phyloP scores from a whole-genome alignment of 1,140 invertebrate genomes.

The Rhopalosiphum padi region DNA sequence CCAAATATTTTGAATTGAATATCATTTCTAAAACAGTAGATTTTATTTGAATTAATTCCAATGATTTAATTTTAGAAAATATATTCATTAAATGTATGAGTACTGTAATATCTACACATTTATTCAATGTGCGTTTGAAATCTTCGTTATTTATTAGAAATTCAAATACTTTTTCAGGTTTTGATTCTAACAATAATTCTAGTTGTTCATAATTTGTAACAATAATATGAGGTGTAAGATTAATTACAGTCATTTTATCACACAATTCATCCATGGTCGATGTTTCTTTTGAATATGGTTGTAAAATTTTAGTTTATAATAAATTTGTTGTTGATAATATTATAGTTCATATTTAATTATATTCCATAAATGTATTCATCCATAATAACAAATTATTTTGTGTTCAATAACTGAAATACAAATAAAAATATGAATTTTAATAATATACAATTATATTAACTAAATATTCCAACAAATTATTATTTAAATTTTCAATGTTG shows the following conservation, averaged over 20 bases:
- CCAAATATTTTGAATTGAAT: conserved; percentile 32
- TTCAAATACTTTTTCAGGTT: conserved; percentile 16
- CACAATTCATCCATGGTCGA: background rate
- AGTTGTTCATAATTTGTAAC: conserved; percentile 11
- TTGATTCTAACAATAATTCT: conserved; percentile 23
- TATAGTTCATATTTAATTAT: background rate
- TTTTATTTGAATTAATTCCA: background rate
- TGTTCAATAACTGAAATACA: conserved; percentile 3
- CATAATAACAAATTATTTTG: background rate
- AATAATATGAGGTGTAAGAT: background rate
- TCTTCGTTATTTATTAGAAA: background rate
- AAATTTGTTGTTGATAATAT: background rate
- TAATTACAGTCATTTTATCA: background rate
- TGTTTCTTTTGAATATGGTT: background rate
- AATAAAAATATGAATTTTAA: background rate
- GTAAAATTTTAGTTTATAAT: background rate
- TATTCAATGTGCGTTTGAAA: conserved; percentile 15
- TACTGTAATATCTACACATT: conserved; percentile 25
- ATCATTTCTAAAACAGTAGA: background rate
- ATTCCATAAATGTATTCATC: background rate
- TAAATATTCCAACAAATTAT: background rate
- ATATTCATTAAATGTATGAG: conserved; percentile 33
- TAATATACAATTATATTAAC: background rate
- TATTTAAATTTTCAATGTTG: background rate
- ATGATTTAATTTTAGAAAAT: conserved; percentile 43